phyloP scores from a whole-genome alignment of 2,797 vertebrate species.

The Etheostoma nigrum region DNA sequence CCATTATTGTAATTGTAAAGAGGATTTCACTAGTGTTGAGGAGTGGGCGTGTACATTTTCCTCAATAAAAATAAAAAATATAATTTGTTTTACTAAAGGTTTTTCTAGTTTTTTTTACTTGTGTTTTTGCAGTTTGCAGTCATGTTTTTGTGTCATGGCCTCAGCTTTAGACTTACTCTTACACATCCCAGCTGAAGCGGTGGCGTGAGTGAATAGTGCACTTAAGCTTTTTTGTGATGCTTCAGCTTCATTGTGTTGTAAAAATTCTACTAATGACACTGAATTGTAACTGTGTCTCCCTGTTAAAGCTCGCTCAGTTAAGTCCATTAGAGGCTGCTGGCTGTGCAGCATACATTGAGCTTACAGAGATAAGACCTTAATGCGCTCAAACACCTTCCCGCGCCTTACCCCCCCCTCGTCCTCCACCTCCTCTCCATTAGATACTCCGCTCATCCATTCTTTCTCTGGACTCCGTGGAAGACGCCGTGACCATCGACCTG shows the following conservation, averaged over 20 bases:
- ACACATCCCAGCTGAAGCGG: neutral
- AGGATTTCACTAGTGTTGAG: conserved; percentile 31
- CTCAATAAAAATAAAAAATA: conserved; percentile 62
- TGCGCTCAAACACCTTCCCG: conserved; percentile 72
- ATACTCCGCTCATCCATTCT: conserved; percentile 44
- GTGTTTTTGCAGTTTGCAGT: neutral
- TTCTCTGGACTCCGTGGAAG: conserved; percentile 47
- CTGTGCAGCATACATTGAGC: conserved; percentile 79
- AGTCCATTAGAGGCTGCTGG: conserved; percentile 76
- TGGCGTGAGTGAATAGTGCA: neutral
- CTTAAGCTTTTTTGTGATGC: neutral
- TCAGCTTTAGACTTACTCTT: neutral
- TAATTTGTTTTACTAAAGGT: conserved; percentile 46
- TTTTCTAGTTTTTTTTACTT: conserved; percentile 5
- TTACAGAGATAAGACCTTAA: conserved; percentile 82
- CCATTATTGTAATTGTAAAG: conserved; percentile 31
- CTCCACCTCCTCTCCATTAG: conserved; percentile 40
- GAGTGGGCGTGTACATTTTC: conserved; percentile 43
- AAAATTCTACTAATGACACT: neutral
- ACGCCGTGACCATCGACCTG: conserved; percentile 40
- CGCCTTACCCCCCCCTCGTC: conserved; percentile 30
- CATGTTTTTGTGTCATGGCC: neutral
- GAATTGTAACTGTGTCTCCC: conserved; percentile 27
- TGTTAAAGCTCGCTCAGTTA: conserved; percentile 61
- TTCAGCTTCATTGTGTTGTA: conserved; percentile 1